Evolutionary conservation across 2,797 vertebrate genomes (phyloP).

Genomic region (Sorex maritimensis): DNA sequence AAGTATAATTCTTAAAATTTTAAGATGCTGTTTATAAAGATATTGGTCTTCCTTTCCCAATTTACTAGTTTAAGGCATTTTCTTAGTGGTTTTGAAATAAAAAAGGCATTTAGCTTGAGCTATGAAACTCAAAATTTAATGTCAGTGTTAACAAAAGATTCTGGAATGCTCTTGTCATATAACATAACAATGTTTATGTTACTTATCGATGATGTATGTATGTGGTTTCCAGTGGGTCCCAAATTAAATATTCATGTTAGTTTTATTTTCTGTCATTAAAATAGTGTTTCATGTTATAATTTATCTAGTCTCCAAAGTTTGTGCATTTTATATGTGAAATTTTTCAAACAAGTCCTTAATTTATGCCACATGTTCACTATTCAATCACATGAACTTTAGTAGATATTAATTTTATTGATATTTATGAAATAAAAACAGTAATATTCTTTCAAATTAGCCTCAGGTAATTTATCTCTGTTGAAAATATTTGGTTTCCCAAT

Average conservation of each 20-base stretch:
- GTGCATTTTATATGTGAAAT: background rate
- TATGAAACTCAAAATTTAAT: background rate
- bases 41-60: background rate
- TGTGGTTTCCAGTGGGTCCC: background rate
- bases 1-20: conserved; percentile 37
- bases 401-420: background rate
- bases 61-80: conserved; percentile 48
- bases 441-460: background rate
- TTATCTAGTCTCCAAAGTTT: background rate
- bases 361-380: background rate
- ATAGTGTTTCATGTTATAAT: background rate
- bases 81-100: conserved; percentile 12
- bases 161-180: background rate
- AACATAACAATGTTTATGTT: background rate
- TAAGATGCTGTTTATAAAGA: background rate
- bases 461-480: background rate
- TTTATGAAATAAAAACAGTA: conserved; percentile 30
- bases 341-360: background rate
- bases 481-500: conserved; percentile 1
- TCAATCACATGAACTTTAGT: conserved; percentile 14
- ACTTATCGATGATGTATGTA: background rate
- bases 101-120: background rate
- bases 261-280: background rate
- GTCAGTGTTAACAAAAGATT: background rate
- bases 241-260: background rate